These are phyloP conservation scores for Oligia fasciuncula DNA, from an alignment of 2,888 invertebrate species.

Conservation along the genomic window DNA sequence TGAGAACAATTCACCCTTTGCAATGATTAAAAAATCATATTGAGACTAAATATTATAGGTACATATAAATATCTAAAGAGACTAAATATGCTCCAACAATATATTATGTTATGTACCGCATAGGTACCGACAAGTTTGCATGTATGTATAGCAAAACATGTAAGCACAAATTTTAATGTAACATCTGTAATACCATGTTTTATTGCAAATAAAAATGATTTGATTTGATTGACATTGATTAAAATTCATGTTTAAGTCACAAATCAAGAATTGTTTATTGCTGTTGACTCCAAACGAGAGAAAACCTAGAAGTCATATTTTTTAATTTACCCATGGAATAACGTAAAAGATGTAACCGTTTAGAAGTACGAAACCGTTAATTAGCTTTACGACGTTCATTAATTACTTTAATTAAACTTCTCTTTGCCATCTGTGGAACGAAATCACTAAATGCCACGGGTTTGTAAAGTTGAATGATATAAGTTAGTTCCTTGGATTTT, in stretches of 20 bases:
- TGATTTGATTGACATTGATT: too few relatives aligned
- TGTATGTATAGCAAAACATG: too few relatives aligned
- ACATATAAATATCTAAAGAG: too few relatives aligned
- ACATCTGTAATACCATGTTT: too few relatives aligned
- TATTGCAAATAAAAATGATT: too few relatives aligned
- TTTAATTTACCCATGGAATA: neutral
- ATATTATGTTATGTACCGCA: too few relatives aligned
- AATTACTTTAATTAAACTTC: constrained; percentile 29
- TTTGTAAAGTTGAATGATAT: neutral
- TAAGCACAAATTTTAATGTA: too few relatives aligned
- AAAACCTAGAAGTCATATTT: neutral
- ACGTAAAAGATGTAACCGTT: neutral
- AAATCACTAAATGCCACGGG: neutral
- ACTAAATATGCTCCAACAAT: too few relatives aligned
- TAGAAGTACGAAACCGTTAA: constrained; percentile 7
- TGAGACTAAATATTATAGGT: too few relatives aligned
- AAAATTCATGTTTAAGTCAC: neutral
- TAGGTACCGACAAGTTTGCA: too few relatives aligned
- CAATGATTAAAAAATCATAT: neutral
- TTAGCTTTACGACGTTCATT: constrained; percentile 37
- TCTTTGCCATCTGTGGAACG: neutral
- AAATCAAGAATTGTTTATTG: neutral
- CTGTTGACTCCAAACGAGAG: too few relatives aligned
- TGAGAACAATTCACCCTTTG: neutral
- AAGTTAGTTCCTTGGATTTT: too few relatives aligned